Percentiles rank a stretch among this genome's conserved stretches.
phyloP scores from a whole-genome alignment of 1,140 invertebrate genomes.

The Archegozetes longisetosus region DNA sequence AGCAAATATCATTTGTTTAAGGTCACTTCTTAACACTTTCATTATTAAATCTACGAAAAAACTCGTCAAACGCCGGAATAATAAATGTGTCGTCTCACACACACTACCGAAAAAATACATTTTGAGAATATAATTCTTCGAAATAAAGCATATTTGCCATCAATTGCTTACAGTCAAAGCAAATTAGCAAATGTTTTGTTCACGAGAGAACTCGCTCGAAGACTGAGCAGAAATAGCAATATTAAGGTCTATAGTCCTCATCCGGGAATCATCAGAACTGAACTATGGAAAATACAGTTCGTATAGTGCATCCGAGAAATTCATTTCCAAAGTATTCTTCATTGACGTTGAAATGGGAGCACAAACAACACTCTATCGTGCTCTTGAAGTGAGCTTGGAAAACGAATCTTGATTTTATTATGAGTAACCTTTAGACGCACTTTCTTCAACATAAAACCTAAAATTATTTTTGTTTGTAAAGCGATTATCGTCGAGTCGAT shows the following conservation, averaged over 20 bases:
- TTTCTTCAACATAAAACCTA: background rate
- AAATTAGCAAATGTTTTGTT: conserved; percentile 81
- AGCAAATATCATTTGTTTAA: background rate
- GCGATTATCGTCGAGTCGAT: background rate
- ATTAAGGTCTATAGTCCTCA: conserved; percentile 17
- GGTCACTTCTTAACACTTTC: conserved; percentile 49
- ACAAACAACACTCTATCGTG: conserved; percentile 50
- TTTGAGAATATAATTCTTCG: conserved; percentile 8
- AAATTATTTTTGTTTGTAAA: background rate
- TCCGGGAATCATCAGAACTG: conserved; percentile 21
- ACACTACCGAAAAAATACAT: conserved; percentile 7
- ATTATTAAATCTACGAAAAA: conserved; percentile 41
- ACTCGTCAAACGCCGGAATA: background rate
- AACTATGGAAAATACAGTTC: conserved; percentile 18
- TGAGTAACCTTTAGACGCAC: background rate
- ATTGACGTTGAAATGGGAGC: conserved; percentile 53
- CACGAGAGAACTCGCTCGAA: conserved; percentile 56
- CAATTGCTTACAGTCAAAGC: conserved; percentile 58
- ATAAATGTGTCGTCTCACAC: background rate
- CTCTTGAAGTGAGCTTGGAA: conserved; percentile 32
- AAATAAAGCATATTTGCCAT: conserved; percentile 8
- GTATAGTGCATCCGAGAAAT: conserved; percentile 31
- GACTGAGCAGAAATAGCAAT: conserved; percentile 36
- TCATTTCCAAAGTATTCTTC: conserved; percentile 55
- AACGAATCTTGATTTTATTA: conserved; percentile 8